These are phyloP conservation scores for Phoenicopterus ruber DNA, from an alignment of 2,113 vertebrate genomes.

Conservation along the genomic window DNA sequence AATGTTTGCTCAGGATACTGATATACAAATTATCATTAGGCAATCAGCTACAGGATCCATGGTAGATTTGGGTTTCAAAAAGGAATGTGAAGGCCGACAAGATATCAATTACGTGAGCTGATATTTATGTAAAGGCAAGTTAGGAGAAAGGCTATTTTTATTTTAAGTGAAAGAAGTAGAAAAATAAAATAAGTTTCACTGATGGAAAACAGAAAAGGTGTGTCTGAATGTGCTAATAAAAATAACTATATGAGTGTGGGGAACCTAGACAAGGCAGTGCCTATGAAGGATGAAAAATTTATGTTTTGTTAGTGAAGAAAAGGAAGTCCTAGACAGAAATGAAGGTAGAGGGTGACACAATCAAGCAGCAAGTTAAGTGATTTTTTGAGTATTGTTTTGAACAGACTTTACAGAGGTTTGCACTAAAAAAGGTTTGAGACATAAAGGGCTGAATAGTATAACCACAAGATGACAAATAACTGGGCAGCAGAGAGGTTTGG, in stretches of 20 bases:
- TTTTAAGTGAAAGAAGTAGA: background rate
- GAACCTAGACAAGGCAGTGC: background rate
- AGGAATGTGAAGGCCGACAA: background rate
- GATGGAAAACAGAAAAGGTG: background rate
- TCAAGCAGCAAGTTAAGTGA: background rate
- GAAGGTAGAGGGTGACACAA: background rate
- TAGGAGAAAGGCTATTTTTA: background rate
- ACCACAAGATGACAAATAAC: background rate
- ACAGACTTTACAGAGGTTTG: background rate
- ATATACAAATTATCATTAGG: background rate
- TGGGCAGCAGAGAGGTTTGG: background rate
- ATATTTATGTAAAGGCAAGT: background rate
- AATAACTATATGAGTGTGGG: background rate
- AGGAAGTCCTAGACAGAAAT: background rate
- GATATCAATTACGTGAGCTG: background rate
- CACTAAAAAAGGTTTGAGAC: background rate
- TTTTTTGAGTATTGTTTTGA: background rate
- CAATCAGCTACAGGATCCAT: background rate
- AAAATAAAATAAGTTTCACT: background rate
- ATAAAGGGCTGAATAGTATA: background rate
- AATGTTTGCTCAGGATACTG: background rate
- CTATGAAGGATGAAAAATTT: background rate
- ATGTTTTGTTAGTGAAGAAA: background rate
- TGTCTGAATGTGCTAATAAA: background rate
- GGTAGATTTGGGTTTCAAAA: background rate